Evolutionary conservation across 2,888 invertebrate genomes (phyloP).

Genomic region (Diachrysia chrysitis): DNA sequence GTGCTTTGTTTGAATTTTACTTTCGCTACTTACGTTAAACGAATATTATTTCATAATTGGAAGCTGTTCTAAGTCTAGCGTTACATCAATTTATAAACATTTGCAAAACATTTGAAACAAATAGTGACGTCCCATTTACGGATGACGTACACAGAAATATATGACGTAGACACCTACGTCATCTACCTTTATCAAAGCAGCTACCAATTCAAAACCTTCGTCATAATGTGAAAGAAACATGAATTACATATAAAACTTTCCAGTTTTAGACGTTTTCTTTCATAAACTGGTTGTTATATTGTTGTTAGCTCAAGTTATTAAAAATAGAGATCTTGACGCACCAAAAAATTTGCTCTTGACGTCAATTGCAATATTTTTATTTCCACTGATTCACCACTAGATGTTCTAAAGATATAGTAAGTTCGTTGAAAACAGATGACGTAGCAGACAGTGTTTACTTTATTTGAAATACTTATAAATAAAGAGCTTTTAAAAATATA

Average conservation of each 20-base stretch:
- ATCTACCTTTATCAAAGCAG: not conserved
- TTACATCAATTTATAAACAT: not conserved
- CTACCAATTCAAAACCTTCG: not conserved
- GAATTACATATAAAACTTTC: not conserved
- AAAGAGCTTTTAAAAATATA: conserved; percentile 19
- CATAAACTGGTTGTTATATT: not conserved
- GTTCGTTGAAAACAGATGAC: conserved; percentile 23
- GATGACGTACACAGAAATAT: conserved; percentile 1
- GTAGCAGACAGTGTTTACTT: conserved; percentile 16
- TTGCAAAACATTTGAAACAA: not conserved
- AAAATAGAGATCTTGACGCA: conserved; percentile 50
- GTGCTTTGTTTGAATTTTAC: not conserved
- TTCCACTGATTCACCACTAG: conserved; percentile 41
- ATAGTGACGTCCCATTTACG: not conserved
- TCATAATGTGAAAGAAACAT: not conserved
- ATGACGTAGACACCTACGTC: not conserved
- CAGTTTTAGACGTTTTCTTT: not conserved
- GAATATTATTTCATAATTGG: too few species aligned
- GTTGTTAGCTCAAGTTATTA: conserved; percentile 13
- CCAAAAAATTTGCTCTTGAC: conserved; percentile 46
- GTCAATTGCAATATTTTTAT: conserved; percentile 55
- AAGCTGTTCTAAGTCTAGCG: not conserved
- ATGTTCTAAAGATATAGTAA: conserved; percentile 29
- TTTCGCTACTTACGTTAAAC: not conserved
- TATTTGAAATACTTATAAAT: conserved; percentile 10